Conservation (phyloP, 2,113 vertebrate species). For the Megaceryle torquata region DNA sequence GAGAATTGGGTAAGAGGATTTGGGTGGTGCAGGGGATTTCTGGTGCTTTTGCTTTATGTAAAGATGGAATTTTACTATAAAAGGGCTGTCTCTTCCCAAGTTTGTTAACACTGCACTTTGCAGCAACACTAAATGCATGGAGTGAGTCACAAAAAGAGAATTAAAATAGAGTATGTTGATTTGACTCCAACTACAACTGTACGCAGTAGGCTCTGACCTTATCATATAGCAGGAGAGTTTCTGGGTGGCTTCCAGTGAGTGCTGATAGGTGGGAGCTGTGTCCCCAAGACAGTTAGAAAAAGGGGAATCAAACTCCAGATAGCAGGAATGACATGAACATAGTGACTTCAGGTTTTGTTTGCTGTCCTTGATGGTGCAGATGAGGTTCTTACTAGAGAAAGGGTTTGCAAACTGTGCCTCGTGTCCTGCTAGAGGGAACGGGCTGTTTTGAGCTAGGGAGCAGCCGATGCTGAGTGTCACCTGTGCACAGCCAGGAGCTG, state of each 20-base stretch:
- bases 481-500: background rate
- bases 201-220: background rate
- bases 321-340: rapidly evolving
- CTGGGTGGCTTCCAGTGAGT: too few species aligned
- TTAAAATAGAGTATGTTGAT: background rate
- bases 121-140: rapidly evolving
- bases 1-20: background rate
- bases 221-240: background rate
- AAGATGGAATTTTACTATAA: background rate
- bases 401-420: background rate
- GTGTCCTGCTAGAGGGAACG: background rate
- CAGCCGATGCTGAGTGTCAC: rapidly evolving
- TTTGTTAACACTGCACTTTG: background rate
- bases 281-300: background rate
- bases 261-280: rapidly evolving
- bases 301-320: background rate
- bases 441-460: rapidly evolving
- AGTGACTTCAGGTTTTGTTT: background rate
- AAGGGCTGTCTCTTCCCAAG: background rate
- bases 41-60: background rate
- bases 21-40: background rate
- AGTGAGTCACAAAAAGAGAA: background rate
- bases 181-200: background rate
- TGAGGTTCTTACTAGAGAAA: background rate
- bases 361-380: background rate